A percentile compares a stretch with the other conserved stretches of the same genome.
These are phyloP conservation scores for Notospermus geniculatus DNA, from an alignment of 1,140 invertebrate genomes.

Conservation along the genomic window DNA sequence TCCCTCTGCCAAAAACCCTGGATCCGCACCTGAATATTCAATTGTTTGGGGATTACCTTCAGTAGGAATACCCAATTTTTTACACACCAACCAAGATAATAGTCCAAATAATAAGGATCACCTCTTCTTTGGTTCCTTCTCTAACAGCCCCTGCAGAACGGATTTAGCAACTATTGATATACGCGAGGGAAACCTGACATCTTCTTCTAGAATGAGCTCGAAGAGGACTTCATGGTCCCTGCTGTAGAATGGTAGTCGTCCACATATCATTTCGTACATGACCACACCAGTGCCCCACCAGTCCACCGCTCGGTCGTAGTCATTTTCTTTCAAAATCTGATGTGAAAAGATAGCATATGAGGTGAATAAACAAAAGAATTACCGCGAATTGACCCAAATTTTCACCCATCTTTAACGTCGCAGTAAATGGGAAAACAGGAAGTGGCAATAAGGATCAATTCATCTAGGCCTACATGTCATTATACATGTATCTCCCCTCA, in stretches of 20 bases:
- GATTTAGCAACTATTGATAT: conserved; percentile 83
- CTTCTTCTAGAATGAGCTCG: conserved; percentile 85
- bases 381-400: too few relatives aligned
- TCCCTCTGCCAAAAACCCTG: too few relatives aligned
- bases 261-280: conserved; percentile 74
- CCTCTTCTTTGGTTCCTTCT: conserved; percentile 86
- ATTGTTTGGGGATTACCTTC: too few relatives aligned
- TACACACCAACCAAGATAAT: too few relatives aligned
- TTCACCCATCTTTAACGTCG: too few relatives aligned
- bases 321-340: conserved; percentile 90
- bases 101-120: too few relatives aligned
- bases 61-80: too few relatives aligned
- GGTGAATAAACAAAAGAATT: background rate
- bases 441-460: too few relatives aligned
- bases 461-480: too few relatives aligned
- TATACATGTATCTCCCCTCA: conserved; percentile 1
- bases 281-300: conserved; percentile 75
- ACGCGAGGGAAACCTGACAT: conserved; percentile 81
- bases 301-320: conserved; percentile 71
- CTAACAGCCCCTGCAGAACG: conserved; percentile 79
- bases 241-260: conserved; percentile 90
- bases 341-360: conserved; percentile 13
- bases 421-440: too few relatives aligned
- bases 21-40: too few relatives aligned
- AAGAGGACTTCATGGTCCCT: conserved; percentile 95